Base-by-base conservation (phyloP, 2,888 invertebrate genomes). In the Ephialtes manifestator region DNA sequence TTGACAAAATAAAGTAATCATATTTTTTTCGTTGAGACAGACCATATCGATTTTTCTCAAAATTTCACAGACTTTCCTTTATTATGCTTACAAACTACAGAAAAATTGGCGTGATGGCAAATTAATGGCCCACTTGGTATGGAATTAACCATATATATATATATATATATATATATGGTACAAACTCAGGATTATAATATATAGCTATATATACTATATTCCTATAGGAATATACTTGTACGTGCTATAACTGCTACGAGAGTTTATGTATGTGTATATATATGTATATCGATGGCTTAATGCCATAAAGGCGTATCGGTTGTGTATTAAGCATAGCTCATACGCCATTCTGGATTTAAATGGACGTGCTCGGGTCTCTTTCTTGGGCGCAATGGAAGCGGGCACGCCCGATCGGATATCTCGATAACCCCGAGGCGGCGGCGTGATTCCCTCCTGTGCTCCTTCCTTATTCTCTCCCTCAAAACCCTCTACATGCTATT, bases 111-210 rank as follows among this genome's bases (percentile, higher is more conserved):
- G n/a, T n/a, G n/a, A n/a, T n/a, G n/a, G n/a, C n/a, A n/a, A n/a
- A n/a, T n/a, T n/a, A n/a, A n/a, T n/a, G n/a, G n/a, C n/a, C n/a
- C n/a, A 68, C 4, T 39, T 39, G 8, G 1, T 8, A 8, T 39
- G 8, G 35, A 39, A 39, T 39, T 3, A 1, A 4, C 35, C 35
- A 39, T 39, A 39, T 39, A 8, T 70, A 46, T n/a, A n/a, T n/a
- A 24, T 46, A 58, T 28, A 60, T 60, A 60, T 60, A 63, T 86
- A 81, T n/a, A n/a, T n/a, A n/a, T n/a, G n/a, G n/a, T n/a, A n/a
- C n/a, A n/a, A n/a, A 84, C 83, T 78, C 67, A 82, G 78, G 80
- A 84, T 86, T 85, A 83, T 84, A 85, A 83, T 85, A 86, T 83
- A 85, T 70, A 24, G 24, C 68, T 43, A 58, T 67, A 58, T 53